Evolutionary conservation across 2,888 invertebrate genomes (phyloP).

Genomic region (Hololepta plana): DNA sequence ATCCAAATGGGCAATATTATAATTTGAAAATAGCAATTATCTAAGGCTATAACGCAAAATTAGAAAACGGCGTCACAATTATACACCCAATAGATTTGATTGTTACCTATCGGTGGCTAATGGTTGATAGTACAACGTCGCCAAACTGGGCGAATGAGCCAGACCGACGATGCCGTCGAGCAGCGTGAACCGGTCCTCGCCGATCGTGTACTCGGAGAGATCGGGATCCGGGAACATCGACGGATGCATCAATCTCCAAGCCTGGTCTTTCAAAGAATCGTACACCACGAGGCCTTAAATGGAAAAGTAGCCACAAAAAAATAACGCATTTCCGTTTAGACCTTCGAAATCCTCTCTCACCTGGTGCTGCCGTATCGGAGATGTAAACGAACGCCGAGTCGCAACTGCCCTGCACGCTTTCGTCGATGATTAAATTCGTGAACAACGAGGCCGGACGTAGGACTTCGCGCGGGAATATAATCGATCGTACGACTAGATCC

Average conservation of each 20-base stretch:
- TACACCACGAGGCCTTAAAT: constrained; percentile 35
- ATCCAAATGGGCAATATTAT: too few species aligned
- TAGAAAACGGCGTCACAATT: too few species aligned
- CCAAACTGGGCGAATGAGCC: constrained; percentile 44
- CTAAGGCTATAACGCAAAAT: too few species aligned
- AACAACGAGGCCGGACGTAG: constrained; percentile 56
- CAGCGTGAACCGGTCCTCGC: constrained; percentile 45
- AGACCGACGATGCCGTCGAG: constrained; percentile 61
- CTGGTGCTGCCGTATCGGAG: constrained; percentile 65
- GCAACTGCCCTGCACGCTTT: constrained; percentile 44
- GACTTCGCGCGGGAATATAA: constrained; percentile 57
- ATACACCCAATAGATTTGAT: constrained; percentile 3
- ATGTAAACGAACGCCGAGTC: constrained; percentile 67
- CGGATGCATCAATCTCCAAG: constrained; percentile 66
- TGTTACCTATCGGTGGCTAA: constrained; percentile 47
- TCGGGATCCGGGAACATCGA: constrained; percentile 77
- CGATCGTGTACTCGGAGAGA: constrained; percentile 54
- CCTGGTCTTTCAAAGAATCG: constrained; percentile 54
- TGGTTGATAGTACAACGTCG: constrained; percentile 50
- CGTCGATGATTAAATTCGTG: constrained; percentile 65
- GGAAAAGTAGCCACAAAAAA: neutral
- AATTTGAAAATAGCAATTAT: too few species aligned
- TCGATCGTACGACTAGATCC: constrained; percentile 46
- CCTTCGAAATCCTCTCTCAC: constrained; percentile 23
- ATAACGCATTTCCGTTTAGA: neutral